A percentile compares a stretch with the other conserved stretches of the same genome.
Conservation (phyloP, 2,888 invertebrate genomes). For the Atherix ibis region DNA sequence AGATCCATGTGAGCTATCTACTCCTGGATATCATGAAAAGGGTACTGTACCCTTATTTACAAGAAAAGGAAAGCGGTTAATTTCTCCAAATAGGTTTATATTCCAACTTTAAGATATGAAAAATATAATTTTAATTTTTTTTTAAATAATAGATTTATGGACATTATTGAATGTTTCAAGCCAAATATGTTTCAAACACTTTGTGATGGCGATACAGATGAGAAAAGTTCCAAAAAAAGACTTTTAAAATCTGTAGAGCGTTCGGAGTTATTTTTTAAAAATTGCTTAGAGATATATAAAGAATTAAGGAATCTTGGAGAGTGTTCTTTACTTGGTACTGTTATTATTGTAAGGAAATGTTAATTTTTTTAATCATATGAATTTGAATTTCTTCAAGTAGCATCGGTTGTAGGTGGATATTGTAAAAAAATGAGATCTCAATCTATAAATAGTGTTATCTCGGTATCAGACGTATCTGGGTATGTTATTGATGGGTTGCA, state of each 20-base stretch:
- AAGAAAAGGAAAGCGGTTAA: conserved; percentile 52
- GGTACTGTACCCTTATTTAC: conserved; percentile 63
- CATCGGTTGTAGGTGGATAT: conserved; percentile 48
- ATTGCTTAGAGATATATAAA: conserved; percentile 49
- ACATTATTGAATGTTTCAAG: conserved; percentile 55
- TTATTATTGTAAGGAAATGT: too few relatives aligned
- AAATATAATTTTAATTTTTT: neutral
- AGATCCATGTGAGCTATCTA: conserved; percentile 51
- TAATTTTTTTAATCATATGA: neutral
- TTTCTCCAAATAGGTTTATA: conserved; percentile 46
- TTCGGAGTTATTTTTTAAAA: conserved; percentile 48
- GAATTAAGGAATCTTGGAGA: conserved; percentile 36
- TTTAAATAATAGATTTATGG: conserved; percentile 45
- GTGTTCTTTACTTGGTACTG: conserved; percentile 35
- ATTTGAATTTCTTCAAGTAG: conserved; percentile 12
- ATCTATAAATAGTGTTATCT: conserved; percentile 42
- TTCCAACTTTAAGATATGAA: conserved; percentile 8
- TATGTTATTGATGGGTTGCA: conserved; percentile 72
- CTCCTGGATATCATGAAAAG: conserved; percentile 55
- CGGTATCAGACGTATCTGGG: conserved; percentile 44
- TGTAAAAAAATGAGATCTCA: conserved; percentile 44
- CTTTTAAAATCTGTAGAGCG: conserved; percentile 53
- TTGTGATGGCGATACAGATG: conserved; percentile 45
- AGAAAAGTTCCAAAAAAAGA: conserved; percentile 51
- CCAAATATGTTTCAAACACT: conserved; percentile 72